Evolutionary conservation across 2,888 invertebrate species (phyloP).

Genomic region (Pardosa pseudoannulata): DNA sequence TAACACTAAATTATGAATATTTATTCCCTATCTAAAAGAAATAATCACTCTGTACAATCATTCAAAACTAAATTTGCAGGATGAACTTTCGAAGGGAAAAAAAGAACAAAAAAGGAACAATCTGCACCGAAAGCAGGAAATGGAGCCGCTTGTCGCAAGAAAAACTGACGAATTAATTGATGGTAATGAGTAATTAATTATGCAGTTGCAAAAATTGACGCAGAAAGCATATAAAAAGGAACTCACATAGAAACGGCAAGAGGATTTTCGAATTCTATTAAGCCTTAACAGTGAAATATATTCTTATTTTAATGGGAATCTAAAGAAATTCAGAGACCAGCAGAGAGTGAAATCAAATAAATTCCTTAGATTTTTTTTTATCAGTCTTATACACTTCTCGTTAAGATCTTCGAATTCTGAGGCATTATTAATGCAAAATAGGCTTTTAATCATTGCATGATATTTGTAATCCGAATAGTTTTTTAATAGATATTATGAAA

Average conservation of each 20-base stretch:
- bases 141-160: background rate
- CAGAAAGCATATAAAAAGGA: background rate
- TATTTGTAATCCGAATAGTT: background rate
- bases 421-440: background rate
- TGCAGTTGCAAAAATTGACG: constrained; percentile 17
- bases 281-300: background rate
- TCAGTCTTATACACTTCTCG: background rate
- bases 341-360: background rate
- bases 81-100: background rate
- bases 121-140: background rate
- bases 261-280: background rate
- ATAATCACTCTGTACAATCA: background rate
- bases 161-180: constrained; percentile 21
- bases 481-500: no score
- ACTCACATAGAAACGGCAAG: background rate
- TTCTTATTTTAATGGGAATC: background rate
- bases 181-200: constrained; percentile 22
- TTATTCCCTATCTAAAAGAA: constrained; percentile 9
- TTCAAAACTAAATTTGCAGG: constrained; percentile 12
- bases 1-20: constrained; percentile 14
- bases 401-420: background rate
- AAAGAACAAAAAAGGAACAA: background rate
- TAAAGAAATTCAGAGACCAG: background rate
- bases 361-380: background rate
- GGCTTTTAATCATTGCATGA: background rate